Evolutionary conservation across 2,888 invertebrate genomes (phyloP).

Genomic region (Lepidochitona cinerea): DNA sequence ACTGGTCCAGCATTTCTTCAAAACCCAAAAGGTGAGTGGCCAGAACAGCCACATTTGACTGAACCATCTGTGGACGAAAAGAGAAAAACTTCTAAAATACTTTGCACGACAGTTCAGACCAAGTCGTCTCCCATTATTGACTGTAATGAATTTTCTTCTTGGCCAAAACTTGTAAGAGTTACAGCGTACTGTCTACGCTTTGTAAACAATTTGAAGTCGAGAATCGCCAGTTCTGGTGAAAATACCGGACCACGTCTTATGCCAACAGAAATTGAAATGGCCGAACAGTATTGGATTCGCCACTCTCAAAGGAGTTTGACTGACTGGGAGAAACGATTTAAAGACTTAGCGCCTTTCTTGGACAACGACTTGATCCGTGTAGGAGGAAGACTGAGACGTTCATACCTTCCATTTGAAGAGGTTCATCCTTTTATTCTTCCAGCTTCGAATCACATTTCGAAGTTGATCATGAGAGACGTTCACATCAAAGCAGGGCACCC

Average conservation of each 20-base stretch:
- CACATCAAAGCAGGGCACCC: conserved; percentile 2
- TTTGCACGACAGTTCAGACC: too few relatives aligned
- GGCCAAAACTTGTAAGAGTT: background rate
- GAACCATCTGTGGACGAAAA: background rate
- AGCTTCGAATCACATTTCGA: background rate
- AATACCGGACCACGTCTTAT: too few relatives aligned
- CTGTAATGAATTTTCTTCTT: background rate
- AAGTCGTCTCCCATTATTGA: background rate
- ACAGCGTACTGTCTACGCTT: conserved; percentile 9
- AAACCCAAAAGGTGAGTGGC: background rate
- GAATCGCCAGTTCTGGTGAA: too few relatives aligned
- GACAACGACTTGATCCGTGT: background rate
- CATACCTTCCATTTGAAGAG: background rate
- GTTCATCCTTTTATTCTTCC: conserved; percentile 6
- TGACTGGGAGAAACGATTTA: background rate
- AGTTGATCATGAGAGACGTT: background rate
- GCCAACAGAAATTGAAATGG: too few relatives aligned
- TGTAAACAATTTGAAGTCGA: background rate
- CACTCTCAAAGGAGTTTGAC: background rate
- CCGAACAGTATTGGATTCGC: conserved; percentile 6
- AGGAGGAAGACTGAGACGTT: conserved; percentile 12
- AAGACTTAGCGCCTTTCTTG: background rate
- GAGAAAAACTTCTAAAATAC: too few relatives aligned
- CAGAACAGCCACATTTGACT: background rate
- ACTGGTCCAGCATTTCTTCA: conserved; percentile 10